Evolutionary conservation across 2,797 vertebrate genomes (phyloP), one percentile per base, ranked within the genome.

Genomic region (Anguilla obscura): DNA sequence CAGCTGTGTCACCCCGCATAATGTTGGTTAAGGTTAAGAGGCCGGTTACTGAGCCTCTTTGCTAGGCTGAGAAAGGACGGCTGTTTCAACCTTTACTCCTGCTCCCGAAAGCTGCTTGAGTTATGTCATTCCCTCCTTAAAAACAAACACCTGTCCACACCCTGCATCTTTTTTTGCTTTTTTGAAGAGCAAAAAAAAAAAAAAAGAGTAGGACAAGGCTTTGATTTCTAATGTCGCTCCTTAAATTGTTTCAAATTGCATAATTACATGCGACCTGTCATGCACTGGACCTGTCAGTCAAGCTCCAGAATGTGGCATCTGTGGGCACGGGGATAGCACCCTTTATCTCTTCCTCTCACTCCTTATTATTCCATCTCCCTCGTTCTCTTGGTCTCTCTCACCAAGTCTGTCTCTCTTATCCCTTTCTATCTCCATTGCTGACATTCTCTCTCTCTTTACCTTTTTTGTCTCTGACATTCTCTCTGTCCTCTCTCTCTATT

Each of bases 401-500:
- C 54, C n/a, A 8, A 27, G 24, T 82, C 82, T 66, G 21, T 24
- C 50, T 79, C 24, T 6, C 76, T 36, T 10, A 24, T n/a, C 84
- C 27, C 48, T 18, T 48, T 18, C 58, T 84, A 48, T 87, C 79
- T 74, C 80, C 79, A 56, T 89, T 50, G 90, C 85, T 85, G 66
- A 74, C 36, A 87, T 85, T 76, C 83, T 45, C 84, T 58, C 21
- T 48, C 63, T 56, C 33, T 1, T 89, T 40, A 40, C 36, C 90
- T 89, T 45, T 56, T 74, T 88, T 84, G 86, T 87, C 85, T 40
- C 88, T 79, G 88, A 91, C 90, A 91, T 89, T 87, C 86, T 86
- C 58, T 85, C 63, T 63, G 30, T 74, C 76, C 69, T 40, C 30
- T 33, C 56, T 27, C 54, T 90, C 86, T 90, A 74, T 86, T 87